A percentile compares a stretch with the other conserved stretches of the same genome.
Evolutionary conservation across 1,140 invertebrate genomes (phyloP).

Genomic region (Rhopalosiphum maidis): DNA sequence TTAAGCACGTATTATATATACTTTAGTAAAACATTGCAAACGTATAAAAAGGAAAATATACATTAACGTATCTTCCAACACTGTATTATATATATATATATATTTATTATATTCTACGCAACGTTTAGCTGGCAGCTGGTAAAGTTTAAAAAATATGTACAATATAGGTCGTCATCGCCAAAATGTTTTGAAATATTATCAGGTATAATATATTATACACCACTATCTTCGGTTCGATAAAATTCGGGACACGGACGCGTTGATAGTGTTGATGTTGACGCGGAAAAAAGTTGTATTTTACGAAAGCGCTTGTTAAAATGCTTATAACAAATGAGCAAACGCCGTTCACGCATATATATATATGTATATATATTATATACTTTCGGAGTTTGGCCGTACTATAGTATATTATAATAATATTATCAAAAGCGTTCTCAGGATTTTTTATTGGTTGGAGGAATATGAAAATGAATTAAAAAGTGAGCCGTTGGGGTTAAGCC

Average conservation of each 20-base stretch:
- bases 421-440: background rate
- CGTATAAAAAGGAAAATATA: background rate
- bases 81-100: background rate
- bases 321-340: background rate
- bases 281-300: background rate
- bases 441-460: too few relatives aligned
- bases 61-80: background rate
- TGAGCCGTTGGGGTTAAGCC: too few relatives aligned
- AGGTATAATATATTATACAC: background rate
- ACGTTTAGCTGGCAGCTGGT: background rate
- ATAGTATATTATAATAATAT: background rate
- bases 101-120: background rate
- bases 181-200: slow-evolving; percentile 4
- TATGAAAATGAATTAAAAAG: too few relatives aligned
- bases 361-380: background rate
- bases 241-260: background rate
- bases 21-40: background rate
- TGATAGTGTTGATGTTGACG: background rate
- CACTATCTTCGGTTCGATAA: background rate
- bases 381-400: too few relatives aligned
- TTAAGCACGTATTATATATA: background rate
- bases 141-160: background rate
- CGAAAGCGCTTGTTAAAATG: background rate
- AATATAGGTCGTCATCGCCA: background rate
- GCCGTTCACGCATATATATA: background rate